Base-by-base conservation (phyloP, 2,113 vertebrate species). In the Anhinga anhinga region DNA sequence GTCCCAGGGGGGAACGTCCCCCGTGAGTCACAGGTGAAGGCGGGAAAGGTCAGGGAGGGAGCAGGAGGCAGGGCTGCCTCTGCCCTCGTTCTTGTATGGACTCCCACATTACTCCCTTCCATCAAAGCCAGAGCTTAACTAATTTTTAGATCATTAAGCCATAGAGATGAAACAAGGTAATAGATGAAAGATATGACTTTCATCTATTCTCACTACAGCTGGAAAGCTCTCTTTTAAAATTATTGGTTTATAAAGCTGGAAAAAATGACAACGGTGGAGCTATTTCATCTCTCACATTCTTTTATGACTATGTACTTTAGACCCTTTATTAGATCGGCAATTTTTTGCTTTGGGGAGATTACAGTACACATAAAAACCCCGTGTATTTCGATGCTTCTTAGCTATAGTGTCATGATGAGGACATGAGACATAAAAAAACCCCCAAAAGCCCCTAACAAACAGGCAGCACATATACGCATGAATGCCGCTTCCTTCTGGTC, bases 391-490 rank as follows among this genome's bases (percentile, higher is more conserved):
- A 53, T 32, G 23, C 19, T 53, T 52, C 56, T 38, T 77, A 61
- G 36, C 40, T n/a, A 8, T 16, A 61, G 15, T 2, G 1, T 17
- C 61, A 66, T 2, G 3, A 30, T 4, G 18, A 82, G 44, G n/a
- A n/a, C 15, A 19, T 4, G 30, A 65, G 11, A 72, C 17, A 23
- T 2, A 3, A 30, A 27, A 81, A 29, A 27, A 4, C 21, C 4
- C 1, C 3, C n/a, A 70, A 38, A 44, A 52, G 56, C 16, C n/a
- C 59, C 44, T 15, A 45, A 45, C 1, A 3, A 45, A 45, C 1
- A 3, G 4, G 2, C 40, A 65, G 19, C 17, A 47, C n/a, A 42
- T 17, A 26, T 5, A 15, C 2, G 3, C 20, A 15, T 1, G 12
- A 49, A 15, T 40, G 38, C 38, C 38, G 38, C 38, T 40, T 40